Conservation (phyloP, 2,888 invertebrate genomes). For the Drosophila greeni region DNA sequence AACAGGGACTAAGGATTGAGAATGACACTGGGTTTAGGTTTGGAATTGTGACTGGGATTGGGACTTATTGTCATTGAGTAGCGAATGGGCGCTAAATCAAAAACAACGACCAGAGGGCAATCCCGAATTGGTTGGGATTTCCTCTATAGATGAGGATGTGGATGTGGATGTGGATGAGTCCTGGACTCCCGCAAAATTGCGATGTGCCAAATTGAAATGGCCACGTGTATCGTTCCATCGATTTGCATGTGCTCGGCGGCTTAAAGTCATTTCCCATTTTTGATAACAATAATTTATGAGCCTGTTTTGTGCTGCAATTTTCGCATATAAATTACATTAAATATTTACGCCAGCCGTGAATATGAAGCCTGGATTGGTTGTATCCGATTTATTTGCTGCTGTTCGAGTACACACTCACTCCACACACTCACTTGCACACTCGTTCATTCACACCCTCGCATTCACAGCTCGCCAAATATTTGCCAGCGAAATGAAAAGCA, state of each 20-base stretch:
- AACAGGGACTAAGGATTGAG: too few species aligned
- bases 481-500: constrained; percentile 16
- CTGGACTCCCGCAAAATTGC: too few species aligned
- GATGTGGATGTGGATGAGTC: too few species aligned
- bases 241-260: constrained; percentile 26
- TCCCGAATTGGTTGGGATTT: constrained; percentile 28
- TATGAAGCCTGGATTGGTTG: not conserved
- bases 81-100: constrained; percentile 49
- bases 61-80: constrained; percentile 39
- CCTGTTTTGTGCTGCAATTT: constrained; percentile 9
- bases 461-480: constrained; percentile 24
- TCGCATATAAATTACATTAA: constrained; percentile 38
- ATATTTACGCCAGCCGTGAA: constrained; percentile 27
- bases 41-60: not conserved
- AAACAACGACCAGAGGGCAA: constrained; percentile 37
- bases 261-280: constrained; percentile 29
- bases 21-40: too few species aligned
- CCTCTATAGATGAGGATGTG: not conserved
- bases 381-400: constrained; percentile 3
- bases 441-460: not conserved
- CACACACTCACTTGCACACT: not conserved
- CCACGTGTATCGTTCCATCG: not conserved
- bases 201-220: constrained; percentile 23
- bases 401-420: not conserved
- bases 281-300: constrained; percentile 36